Base-by-base conservation (phyloP, 2,888 invertebrate species). In the Cephus spinipes region DNA sequence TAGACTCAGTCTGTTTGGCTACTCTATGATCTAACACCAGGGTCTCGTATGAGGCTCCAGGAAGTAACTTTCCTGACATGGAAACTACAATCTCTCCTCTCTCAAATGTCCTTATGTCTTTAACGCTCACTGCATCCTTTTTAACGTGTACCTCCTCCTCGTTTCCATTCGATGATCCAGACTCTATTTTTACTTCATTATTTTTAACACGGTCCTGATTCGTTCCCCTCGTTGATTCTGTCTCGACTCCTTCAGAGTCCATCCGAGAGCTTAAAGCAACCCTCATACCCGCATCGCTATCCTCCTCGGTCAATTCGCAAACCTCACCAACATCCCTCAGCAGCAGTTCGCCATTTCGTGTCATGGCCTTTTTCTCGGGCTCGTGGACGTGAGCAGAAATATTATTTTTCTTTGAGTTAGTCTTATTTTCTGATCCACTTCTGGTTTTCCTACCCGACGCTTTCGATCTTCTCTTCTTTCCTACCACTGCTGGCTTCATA, bases 281-380 rank as follows among this genome's bases (percentile, higher is more conserved):
- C 91, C 91, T 91, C 91, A 91, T 84, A 87, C 89, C 90, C 87
- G 85, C 90, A 90, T 86, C 87, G 86, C 91, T 91, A 91, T 90
- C 90, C 83, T 87, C 85, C 81, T 86, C 87, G 84, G 87, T 85
- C 81, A 90, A 89, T 87, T 90, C 89, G 89, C 90, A 89, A 87
- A 84, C 79, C 74, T 83, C 85, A 78, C 80, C 85, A 83, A 84
- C 83, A n/a, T 71, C 31, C 31, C 31, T 15, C 31, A 71, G 6
- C 31, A 71, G 6, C 12, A 12, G 31, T 3, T 71, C 71, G 31
- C 33, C 33, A 33, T 31, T 71, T 33, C 0, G 33, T 31, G 11
- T 12, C 6, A 71, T 33, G 31, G 71, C 31, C 6, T 32, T 33
- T 69, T 77, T 80, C 77, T 76, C 55, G 80, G 73, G 76, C 75